Conservation (phyloP, 1,140 invertebrate species). For the Lutraria rhynchaena region DNA sequence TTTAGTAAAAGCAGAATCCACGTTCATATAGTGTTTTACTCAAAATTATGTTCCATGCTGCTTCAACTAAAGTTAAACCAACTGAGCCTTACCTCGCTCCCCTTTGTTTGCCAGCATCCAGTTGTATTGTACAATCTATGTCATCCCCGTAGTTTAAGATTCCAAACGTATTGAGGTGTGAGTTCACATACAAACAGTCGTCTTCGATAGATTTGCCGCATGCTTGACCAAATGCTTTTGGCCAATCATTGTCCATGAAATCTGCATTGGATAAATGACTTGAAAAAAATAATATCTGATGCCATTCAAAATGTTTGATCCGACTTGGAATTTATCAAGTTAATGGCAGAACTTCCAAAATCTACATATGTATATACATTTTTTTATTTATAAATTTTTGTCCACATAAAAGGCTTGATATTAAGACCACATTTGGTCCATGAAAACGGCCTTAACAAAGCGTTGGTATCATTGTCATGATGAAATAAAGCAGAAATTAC, state of each 20-base stretch:
- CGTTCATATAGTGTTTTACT: too few species aligned
- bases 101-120: slow-evolving; percentile 28
- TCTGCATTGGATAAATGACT: too few species aligned
- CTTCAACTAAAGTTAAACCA: too few species aligned
- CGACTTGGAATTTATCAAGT: background rate
- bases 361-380: background rate
- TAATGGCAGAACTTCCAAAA: background rate
- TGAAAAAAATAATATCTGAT: background rate
- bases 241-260: slow-evolving; percentile 56
- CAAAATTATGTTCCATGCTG: too few species aligned
- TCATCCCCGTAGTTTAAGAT: slow-evolving; percentile 34
- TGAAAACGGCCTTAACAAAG: background rate
- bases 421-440: background rate
- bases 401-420: background rate
- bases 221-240: slow-evolving; percentile 44
- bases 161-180: slow-evolving; percentile 34
- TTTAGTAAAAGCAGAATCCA: too few species aligned
- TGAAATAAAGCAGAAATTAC: too few species aligned
- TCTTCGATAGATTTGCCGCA: slow-evolving; percentile 36
- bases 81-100: slow-evolving; percentile 46
- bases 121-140: slow-evolving; percentile 24
- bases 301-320: background rate
- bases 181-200: slow-evolving; percentile 48
- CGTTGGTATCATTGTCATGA: too few species aligned
- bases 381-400: background rate